phyloP scores from a whole-genome alignment of 2,888 invertebrate species.

The Polymixis lichenea region DNA sequence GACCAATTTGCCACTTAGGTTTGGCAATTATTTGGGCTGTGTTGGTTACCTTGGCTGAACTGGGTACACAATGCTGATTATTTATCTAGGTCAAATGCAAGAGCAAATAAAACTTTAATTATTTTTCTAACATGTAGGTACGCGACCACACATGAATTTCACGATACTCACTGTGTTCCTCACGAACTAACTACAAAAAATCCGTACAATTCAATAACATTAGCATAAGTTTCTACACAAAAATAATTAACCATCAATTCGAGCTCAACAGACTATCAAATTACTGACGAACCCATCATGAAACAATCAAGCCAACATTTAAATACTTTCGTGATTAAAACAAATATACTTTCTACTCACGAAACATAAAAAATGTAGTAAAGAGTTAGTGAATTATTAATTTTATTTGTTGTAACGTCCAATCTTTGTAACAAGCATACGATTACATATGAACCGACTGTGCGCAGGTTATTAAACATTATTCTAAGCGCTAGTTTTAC shows the following conservation, averaged over 20 bases:
- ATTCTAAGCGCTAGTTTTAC: slow-evolving; percentile 87
- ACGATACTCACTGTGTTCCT: slow-evolving; percentile 13
- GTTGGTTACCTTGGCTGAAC: too few species aligned
- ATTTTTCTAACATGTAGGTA: background rate
- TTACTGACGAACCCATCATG: slow-evolving; percentile 36
- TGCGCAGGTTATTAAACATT: slow-evolving; percentile 87
- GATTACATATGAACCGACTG: slow-evolving; percentile 85
- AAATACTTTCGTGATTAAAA: slow-evolving; percentile 61
- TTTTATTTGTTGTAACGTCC: slow-evolving; percentile 83
- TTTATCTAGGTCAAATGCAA: background rate
- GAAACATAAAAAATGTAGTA: slow-evolving; percentile 24
- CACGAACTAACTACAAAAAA: slow-evolving; percentile 36
- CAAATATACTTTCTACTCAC: slow-evolving; percentile 59
- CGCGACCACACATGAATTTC: slow-evolving; percentile 38
- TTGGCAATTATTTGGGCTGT: too few species aligned
- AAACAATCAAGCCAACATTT: slow-evolving; percentile 56
- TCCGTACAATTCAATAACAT: slow-evolving; percentile 35
- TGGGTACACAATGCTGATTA: background rate
- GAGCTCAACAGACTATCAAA: slow-evolving; percentile 40
- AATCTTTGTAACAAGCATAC: slow-evolving; percentile 75
- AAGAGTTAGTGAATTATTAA: slow-evolving; percentile 67
- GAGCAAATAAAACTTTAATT: too few species aligned
- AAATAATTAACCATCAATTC: slow-evolving; percentile 54
- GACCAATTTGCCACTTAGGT: too few species aligned
- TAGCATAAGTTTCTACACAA: slow-evolving; percentile 49